Percentiles rank a stretch among this genome's conserved stretches.
These are phyloP conservation scores for Synergus laeviventris DNA, from an alignment of 2,888 invertebrate species.

Conservation along the genomic window DNA sequence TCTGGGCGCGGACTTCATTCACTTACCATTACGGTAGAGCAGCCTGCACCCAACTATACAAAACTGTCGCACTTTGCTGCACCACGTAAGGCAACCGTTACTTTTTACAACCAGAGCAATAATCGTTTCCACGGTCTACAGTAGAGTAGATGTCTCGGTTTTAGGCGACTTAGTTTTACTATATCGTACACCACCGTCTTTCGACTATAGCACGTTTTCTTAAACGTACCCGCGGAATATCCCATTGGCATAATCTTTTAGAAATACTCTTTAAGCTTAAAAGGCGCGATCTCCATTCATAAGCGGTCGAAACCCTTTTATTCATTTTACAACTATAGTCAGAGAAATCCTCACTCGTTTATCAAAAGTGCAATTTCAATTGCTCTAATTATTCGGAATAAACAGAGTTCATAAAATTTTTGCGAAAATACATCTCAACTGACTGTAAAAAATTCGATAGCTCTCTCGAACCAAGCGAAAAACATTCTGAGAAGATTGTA, in stretches of 20 bases:
- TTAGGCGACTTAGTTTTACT: constrained; percentile 47
- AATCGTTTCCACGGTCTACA: constrained; percentile 67
- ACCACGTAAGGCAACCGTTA: constrained; percentile 66
- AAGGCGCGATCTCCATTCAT: constrained; percentile 44
- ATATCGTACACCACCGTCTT: constrained; percentile 9
- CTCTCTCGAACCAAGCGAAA: not conserved
- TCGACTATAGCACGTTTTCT: constrained; percentile 46
- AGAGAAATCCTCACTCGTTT: too few species aligned
- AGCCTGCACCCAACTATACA: constrained; percentile 56
- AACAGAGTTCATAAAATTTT: not conserved
- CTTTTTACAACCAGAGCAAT: constrained; percentile 68
- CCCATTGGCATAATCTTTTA: constrained; percentile 60
- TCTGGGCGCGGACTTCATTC: constrained; percentile 64
- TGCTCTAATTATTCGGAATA: not conserved
- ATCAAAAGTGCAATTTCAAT: too few species aligned
- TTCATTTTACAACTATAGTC: not conserved
- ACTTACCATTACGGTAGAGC: constrained; percentile 64
- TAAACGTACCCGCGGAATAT: constrained; percentile 50
- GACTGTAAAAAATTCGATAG: not conserved
- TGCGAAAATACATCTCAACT: not conserved
- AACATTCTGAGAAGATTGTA: not conserved
- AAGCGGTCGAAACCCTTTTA: not conserved
- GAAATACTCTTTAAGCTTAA: constrained; percentile 56
- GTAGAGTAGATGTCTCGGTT: constrained; percentile 54
- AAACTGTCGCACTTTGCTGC: constrained; percentile 67